These are phyloP conservation scores for Xanthorhoe designata DNA, from an alignment of 2,888 invertebrate genomes.

Conservation along the genomic window DNA sequence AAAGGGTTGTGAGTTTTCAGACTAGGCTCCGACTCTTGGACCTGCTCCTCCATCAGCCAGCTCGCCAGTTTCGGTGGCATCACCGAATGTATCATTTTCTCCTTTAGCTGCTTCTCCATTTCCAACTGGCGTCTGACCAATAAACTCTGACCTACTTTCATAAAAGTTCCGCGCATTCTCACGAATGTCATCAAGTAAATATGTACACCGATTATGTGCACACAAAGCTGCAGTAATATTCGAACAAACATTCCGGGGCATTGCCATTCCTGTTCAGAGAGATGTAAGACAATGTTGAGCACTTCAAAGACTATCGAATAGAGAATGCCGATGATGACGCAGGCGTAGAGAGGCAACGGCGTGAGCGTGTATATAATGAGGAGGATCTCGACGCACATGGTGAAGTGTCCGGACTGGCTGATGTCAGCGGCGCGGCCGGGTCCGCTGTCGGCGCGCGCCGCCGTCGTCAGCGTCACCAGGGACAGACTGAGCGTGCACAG, in stretches of 20 bases:
- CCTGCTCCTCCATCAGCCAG: constrained; percentile 92
- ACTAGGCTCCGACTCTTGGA: constrained; percentile 85
- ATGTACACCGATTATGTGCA: constrained; percentile 96
- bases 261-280: constrained; percentile 80
- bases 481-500: constrained; percentile 90
- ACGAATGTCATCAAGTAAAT: constrained; percentile 97
- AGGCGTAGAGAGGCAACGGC: constrained; percentile 95
- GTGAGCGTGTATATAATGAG: constrained; percentile 97
- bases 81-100: constrained; percentile 98
- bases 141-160: constrained; percentile 97
- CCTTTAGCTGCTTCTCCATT: constrained; percentile 97
- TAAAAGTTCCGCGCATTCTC: constrained; percentile 97
- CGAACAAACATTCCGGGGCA: constrained; percentile 88
- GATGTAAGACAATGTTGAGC: constrained; percentile 85
- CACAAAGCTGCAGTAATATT: constrained; percentile 93
- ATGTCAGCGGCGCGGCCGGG: constrained; percentile 85
- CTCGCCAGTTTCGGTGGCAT: constrained; percentile 98
- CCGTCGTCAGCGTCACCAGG: constrained; percentile 86
- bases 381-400: constrained; percentile 94
- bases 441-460: constrained; percentile 73
- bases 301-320: constrained; percentile 96
- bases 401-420: constrained; percentile 93
- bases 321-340: constrained; percentile 90
- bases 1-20: constrained; percentile 77
- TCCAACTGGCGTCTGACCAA: constrained; percentile 95